phyloP scores from a whole-genome alignment of 2,888 invertebrate genomes.

The Camponotus fellah region DNA sequence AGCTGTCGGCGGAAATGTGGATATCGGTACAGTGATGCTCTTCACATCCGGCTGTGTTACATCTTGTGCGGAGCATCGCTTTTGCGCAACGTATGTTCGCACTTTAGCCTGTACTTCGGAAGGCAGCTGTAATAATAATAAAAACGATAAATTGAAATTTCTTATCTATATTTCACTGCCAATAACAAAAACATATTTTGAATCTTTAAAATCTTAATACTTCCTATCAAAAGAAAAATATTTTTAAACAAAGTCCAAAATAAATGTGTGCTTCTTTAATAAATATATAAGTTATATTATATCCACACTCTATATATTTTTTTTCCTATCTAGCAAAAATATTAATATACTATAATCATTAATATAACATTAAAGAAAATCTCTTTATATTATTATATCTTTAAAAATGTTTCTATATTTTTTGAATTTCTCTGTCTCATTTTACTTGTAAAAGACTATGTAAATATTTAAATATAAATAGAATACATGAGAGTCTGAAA shows the following conservation, averaged over 20 bases:
- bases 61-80: conserved; percentile 87
- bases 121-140: conserved; percentile 90
- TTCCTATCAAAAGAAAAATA: not conserved
- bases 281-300: conserved; percentile 1
- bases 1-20: conserved; percentile 94
- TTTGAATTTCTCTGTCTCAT: not conserved
- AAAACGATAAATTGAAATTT: not conserved
- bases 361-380: not conserved
- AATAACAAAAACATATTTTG: not conserved
- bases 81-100: conserved; percentile 91
- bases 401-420: not conserved
- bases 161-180: not conserved
- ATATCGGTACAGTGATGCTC: conserved; percentile 92
- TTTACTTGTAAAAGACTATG: not conserved
- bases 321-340: not conserved
- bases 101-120: conserved; percentile 97
- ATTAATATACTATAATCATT: not conserved
- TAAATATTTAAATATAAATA: conserved; percentile 11
- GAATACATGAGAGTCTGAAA: not conserved
- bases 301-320: not conserved
- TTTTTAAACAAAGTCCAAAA: not conserved
- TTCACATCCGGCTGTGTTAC: conserved; percentile 87
- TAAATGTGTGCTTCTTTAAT: not conserved
- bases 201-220: not conserved
- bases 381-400: not conserved